A percentile compares a stretch with the other conserved stretches of the same genome.
Conservation (phyloP, 1,140 invertebrate genomes). For the Hycleus phaleratus region DNA sequence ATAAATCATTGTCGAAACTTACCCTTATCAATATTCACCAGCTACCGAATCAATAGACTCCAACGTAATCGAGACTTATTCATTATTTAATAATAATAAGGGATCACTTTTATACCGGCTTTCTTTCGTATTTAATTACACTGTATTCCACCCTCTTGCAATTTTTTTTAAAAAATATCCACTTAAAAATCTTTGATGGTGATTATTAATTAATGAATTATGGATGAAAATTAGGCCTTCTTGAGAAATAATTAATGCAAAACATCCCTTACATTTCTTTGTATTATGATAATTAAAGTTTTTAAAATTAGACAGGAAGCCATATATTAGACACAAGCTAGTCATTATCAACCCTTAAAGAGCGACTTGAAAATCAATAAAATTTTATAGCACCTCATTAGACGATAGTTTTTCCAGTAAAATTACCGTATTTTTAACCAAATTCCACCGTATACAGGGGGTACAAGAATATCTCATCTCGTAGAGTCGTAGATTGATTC, state of each 20-base stretch:
- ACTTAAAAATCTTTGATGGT: slow-evolving; percentile 3
- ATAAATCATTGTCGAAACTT: slow-evolving; percentile 25
- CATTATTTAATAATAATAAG: too few species aligned
- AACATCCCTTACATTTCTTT: neutral
- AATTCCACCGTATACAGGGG: neutral
- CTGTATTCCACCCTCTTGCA: neutral
- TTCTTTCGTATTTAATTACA: too few species aligned
- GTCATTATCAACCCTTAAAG: slow-evolving; percentile 6
- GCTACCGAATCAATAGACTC: too few species aligned
- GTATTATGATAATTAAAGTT: neutral
- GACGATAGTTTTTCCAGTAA: neutral
- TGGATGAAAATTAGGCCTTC: slow-evolving; percentile 1
- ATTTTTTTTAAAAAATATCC: neutral
- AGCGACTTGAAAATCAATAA: slow-evolving; percentile 9
- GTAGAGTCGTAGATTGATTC: too few species aligned
- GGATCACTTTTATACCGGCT: too few species aligned
- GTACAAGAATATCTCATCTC: too few species aligned
- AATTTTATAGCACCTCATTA: slow-evolving; percentile 12
- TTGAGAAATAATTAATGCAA: slow-evolving; percentile 7
- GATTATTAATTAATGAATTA: slow-evolving; percentile 11
- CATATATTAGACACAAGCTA: neutral
- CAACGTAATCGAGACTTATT: too few species aligned
- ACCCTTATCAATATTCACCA: neutral
- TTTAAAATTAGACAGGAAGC: slow-evolving; percentile 1
- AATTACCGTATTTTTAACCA: neutral